Evolutionary conservation across 2,113 vertebrate species (phyloP).

Genomic region (Notothenia rossii): DNA sequence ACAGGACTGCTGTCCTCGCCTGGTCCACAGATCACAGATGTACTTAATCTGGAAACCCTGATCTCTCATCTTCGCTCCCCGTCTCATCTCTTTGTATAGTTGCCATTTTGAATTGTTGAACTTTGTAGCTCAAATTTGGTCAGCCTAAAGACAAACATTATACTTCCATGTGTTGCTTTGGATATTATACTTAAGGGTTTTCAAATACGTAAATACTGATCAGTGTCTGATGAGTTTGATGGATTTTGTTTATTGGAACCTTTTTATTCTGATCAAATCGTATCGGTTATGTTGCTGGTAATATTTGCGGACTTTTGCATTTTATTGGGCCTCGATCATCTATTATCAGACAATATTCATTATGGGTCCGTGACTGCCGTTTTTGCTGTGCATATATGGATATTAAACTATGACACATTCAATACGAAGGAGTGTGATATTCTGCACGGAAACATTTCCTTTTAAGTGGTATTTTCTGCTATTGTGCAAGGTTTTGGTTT

Average conservation of each 20-base stretch:
- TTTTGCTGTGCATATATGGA: slow-evolving; percentile 23
- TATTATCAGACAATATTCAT: slow-evolving; percentile 22
- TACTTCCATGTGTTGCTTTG: not conserved
- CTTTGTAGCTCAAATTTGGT: slow-evolving; percentile 14
- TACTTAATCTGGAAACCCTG: slow-evolving; percentile 70
- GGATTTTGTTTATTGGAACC: not conserved
- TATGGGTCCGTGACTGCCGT: slow-evolving; percentile 19
- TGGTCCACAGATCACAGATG: slow-evolving; percentile 66
- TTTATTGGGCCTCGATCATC: slow-evolving; percentile 38
- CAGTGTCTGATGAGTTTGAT: not conserved
- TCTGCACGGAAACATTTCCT: not conserved
- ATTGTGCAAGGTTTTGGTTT: slow-evolving; percentile 8
- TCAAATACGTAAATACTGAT: not conserved
- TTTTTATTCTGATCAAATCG: not conserved
- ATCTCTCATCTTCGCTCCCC: slow-evolving; percentile 48
- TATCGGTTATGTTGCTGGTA: not conserved
- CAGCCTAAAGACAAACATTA: not conserved
- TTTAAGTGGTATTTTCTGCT: slow-evolving; percentile 8
- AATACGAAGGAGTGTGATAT: slow-evolving; percentile 1
- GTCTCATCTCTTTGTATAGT: slow-evolving; percentile 28
- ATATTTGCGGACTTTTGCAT: slow-evolving; percentile 21
- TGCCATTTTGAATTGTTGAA: slow-evolving; percentile 46
- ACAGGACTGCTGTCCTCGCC: slow-evolving; percentile 56
- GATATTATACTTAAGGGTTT: not conserved
- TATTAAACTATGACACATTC: not conserved